These are phyloP conservation scores for Hippocampus mohnikei DNA, from an alignment of 2,113 vertebrate species.

Conservation along the genomic window DNA sequence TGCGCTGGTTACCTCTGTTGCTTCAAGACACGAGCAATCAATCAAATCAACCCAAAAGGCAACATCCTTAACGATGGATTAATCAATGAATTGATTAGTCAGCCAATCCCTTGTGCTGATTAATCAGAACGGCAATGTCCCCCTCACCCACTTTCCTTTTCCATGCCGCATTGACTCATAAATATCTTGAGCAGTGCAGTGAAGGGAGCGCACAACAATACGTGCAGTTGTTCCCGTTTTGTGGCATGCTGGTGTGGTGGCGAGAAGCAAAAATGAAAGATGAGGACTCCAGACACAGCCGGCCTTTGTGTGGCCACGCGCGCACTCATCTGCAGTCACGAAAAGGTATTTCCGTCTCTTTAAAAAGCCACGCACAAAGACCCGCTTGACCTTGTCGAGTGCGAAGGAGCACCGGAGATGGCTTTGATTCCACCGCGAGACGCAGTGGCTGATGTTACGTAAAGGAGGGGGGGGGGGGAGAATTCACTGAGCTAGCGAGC, in stretches of 20 bases:
- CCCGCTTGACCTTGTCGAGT: slow-evolving; percentile 49
- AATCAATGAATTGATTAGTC: background rate
- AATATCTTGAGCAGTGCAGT: slow-evolving; percentile 14
- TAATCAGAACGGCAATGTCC: slow-evolving; percentile 7
- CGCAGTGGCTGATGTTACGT: slow-evolving; percentile 50
- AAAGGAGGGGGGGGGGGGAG: slow-evolving; percentile 48
- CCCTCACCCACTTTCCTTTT: slow-evolving; percentile 1
- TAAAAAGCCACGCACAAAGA: slow-evolving; percentile 60
- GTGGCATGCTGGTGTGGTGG: background rate
- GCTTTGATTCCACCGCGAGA: slow-evolving; percentile 61
- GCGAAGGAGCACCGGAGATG: slow-evolving; percentile 48
- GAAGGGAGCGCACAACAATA: background rate
- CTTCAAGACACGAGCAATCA: background rate
- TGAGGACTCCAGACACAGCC: slow-evolving; percentile 45
- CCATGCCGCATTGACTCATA: slow-evolving; percentile 47
- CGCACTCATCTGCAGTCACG: slow-evolving; percentile 65
- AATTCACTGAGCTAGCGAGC: background rate
- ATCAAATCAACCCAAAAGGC: background rate
- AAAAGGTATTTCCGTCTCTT: slow-evolving; percentile 63
- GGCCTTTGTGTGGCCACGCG: slow-evolving; percentile 51
- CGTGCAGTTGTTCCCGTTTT: background rate
- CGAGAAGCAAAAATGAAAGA: slow-evolving; percentile 43
- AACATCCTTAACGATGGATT: background rate
- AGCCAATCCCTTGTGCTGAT: background rate
- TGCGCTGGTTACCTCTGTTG: background rate